A percentile compares a stretch with the other conserved stretches of the same genome.
phyloP scores from a whole-genome alignment of 2,113 vertebrate species.

The Corapipo altera region DNA sequence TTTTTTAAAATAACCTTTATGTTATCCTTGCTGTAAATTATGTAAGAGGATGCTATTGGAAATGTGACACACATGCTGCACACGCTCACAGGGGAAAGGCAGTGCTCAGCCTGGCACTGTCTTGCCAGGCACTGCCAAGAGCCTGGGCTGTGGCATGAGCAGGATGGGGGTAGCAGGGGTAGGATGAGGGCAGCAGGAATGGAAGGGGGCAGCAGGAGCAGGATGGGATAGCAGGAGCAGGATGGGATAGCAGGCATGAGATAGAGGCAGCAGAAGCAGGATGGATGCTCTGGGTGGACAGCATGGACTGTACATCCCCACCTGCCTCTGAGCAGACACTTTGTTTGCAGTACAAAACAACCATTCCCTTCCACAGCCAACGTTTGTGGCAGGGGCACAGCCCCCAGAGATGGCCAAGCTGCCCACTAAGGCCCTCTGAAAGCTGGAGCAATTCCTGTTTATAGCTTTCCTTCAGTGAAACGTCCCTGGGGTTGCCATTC shows the following conservation, averaged over 20 bases:
- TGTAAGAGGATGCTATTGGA: slow-evolving; percentile 23
- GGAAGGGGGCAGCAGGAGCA: accelerated
- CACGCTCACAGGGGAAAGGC: not conserved
- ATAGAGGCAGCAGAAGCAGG: not conserved
- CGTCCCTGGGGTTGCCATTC: accelerated
- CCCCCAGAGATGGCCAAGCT: not conserved
- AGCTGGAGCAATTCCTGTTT: not conserved
- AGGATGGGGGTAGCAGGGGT: not conserved
- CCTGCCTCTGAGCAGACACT: not conserved
- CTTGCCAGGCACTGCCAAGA: not conserved
- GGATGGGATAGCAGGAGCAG: accelerated
- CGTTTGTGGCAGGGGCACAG: not conserved
- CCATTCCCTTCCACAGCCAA: accelerated
- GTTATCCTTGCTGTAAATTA: slow-evolving; percentile 50
- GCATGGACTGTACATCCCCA: accelerated
- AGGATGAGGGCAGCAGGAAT: accelerated
- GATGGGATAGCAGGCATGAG: accelerated
- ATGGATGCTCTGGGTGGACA: accelerated
- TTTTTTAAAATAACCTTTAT: slow-evolving; percentile 64
- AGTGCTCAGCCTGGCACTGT: not conserved
- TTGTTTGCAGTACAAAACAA: accelerated
- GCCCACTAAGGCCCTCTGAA: not conserved
- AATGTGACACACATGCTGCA: not conserved
- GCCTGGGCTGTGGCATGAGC: accelerated
- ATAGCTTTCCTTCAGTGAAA: not conserved